Base-by-base conservation (phyloP, 2,888 invertebrate species). In the Hedya salicella region DNA sequence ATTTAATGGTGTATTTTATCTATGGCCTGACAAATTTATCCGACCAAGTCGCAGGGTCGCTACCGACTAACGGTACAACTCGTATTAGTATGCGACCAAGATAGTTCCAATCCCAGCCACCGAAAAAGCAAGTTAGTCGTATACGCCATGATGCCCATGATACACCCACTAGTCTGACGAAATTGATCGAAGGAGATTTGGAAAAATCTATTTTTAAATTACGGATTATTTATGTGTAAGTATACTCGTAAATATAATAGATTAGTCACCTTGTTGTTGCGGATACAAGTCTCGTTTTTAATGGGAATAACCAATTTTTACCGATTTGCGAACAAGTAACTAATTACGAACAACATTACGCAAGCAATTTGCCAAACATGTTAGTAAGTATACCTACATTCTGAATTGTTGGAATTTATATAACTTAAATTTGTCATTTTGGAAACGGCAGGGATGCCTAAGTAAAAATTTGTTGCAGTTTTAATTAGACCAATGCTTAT, bases 331-430 rank as follows among this genome's bases (percentile, higher is more conserved):
- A 19, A 42, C 14, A 42, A 39, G n/a, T 56, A 42, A 44, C 42
- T 56, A 42, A 56, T 56, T 16, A 44, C 30, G 21, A 30, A 44
- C 30, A 30, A 8, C 25, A 56, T 56, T 44, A 56, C 14, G 42
- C 3, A 25, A 42, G 36, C 13, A 11, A 30, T 56, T 56, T 17
- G 16, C 25, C 16, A 56, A 44, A 30, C 16, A 30, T 25, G 6
- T 2, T 6, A 25, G 4, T 25, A 2, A n/a, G n/a, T n/a, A n/a
- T n/a, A n/a, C n/a, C n/a, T 25, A 25, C 5, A 25, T 25, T 25
- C 25, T 25, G 25, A 25, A 25, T 25, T 1, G 25, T 4, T 25
- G 25, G 25, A 0, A 25, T 25, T 1, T 6, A 6, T 25, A 25
- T 6, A 1, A 25, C 25, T 25, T n/a, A n/a, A n/a, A n/a, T n/a